A percentile compares a stretch with the other conserved stretches of the same genome.
phyloP scores from a whole-genome alignment of 2,113 vertebrate species.

The Ceratotherium simum region DNA sequence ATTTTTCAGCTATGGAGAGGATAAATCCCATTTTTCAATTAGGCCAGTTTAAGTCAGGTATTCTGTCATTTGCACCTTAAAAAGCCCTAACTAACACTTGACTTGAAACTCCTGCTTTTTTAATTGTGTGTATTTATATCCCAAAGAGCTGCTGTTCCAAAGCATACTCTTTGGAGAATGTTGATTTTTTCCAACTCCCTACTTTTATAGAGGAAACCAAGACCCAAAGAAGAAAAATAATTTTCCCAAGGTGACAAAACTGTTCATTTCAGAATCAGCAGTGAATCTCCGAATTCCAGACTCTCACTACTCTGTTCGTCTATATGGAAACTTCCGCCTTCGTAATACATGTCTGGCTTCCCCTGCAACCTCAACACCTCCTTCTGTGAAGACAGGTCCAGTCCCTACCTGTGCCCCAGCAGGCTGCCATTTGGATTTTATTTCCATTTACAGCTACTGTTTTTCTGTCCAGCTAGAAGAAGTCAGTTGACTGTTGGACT shows the following conservation, averaged over 20 bases:
- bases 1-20: not conserved
- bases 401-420: not conserved
- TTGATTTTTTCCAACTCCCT: not conserved
- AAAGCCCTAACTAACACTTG: not conserved
- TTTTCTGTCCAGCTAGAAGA: not conserved
- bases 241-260: not conserved
- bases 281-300: not conserved
- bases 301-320: not conserved
- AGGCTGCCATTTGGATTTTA: not conserved
- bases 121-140: not conserved
- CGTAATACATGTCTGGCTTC: not conserved
- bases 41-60: not conserved
- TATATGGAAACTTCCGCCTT: not conserved
- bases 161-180: not conserved
- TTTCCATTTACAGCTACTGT: not conserved
- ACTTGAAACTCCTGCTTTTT: not conserved
- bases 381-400: not conserved
- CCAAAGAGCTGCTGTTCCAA: not conserved
- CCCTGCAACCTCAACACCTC: not conserved
- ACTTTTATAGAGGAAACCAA: conserved; percentile 22
- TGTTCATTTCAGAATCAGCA: not conserved
- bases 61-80: not conserved
- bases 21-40: not conserved
- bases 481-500: not conserved
- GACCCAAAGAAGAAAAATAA: not conserved